These are phyloP conservation scores for Odocoileus hemionus DNA, from an alignment of 2,113 vertebrate species.

Conservation along the genomic window DNA sequence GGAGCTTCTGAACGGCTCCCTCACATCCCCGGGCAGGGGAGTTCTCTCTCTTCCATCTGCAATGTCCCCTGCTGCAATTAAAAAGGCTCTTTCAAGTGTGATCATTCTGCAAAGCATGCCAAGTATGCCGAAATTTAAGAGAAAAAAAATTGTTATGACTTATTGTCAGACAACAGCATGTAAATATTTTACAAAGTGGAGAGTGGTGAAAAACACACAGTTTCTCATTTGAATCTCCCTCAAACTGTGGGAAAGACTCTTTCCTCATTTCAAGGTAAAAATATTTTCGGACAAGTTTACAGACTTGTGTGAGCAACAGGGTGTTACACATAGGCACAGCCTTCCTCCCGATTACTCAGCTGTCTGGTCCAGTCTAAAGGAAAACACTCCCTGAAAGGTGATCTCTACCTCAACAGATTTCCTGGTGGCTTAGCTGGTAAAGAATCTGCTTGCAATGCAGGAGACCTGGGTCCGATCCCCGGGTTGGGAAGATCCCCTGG, in stretches of 20 bases:
- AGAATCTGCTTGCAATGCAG: neutral
- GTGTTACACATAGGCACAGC: neutral
- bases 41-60: neutral
- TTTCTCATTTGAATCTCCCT: constrained; percentile 48
- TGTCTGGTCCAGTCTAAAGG: neutral
- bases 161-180: neutral
- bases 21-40: neutral
- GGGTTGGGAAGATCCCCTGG: neutral
- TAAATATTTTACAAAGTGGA: constrained; percentile 39
- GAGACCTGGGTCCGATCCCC: neutral
- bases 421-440: neutral
- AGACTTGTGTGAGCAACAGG: neutral
- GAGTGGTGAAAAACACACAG: constrained; percentile 21
- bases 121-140: neutral
- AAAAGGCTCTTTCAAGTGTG: neutral
- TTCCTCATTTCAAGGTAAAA: constrained; percentile 34
- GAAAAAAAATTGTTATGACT: constrained; percentile 25
- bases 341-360: neutral
- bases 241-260: neutral
- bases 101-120: neutral
- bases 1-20: neutral
- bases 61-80: neutral
- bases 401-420: neutral
- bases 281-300: neutral
- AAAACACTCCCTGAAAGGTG: neutral